Conservation (phyloP, 2,797 vertebrate genomes). For the Taenioides sp. region DNA sequence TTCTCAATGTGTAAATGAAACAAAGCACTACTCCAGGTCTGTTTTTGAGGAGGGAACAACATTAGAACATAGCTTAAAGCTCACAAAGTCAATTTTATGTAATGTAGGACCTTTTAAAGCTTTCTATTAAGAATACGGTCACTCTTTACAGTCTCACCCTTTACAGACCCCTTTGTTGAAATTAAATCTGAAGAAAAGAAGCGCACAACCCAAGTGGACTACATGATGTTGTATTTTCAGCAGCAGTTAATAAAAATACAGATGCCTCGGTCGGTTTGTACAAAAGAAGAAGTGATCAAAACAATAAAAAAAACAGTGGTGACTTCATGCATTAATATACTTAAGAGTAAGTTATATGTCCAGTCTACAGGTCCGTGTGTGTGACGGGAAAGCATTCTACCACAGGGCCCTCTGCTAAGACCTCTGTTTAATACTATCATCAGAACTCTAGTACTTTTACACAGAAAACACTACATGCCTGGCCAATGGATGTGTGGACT, state of each 20-base stretch:
- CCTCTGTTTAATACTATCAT: neutral
- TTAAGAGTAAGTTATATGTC: slow-evolving; percentile 62
- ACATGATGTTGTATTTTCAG: slow-evolving; percentile 54
- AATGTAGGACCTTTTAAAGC: too few species aligned
- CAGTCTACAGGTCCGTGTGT: slow-evolving; percentile 70
- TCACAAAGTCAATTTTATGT: too few species aligned
- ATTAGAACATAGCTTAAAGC: too few species aligned
- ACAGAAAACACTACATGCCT: neutral
- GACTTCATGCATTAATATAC: slow-evolving; percentile 75
- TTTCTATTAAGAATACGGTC: too few species aligned
- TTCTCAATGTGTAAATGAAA: too few species aligned
- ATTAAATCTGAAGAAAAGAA: slow-evolving; percentile 22
- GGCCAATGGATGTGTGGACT: neutral
- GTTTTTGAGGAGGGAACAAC: too few species aligned
- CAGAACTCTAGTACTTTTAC: neutral
- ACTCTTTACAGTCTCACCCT: too few species aligned
- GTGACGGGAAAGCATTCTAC: slow-evolving; percentile 63
- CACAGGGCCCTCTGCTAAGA: slow-evolving; percentile 53
- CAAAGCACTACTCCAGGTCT: too few species aligned
- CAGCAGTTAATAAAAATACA: slow-evolving; percentile 73
- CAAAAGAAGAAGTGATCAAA: slow-evolving; percentile 56
- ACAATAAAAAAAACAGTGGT: slow-evolving; percentile 40
- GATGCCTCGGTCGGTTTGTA: slow-evolving; percentile 55
- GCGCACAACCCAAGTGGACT: slow-evolving; percentile 48
- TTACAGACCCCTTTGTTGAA: neutral